Evolutionary conservation across 2,888 invertebrate species (phyloP), one percentile per base, ranked within the genome.

Genomic region (Agrotis ipsilon): DNA sequence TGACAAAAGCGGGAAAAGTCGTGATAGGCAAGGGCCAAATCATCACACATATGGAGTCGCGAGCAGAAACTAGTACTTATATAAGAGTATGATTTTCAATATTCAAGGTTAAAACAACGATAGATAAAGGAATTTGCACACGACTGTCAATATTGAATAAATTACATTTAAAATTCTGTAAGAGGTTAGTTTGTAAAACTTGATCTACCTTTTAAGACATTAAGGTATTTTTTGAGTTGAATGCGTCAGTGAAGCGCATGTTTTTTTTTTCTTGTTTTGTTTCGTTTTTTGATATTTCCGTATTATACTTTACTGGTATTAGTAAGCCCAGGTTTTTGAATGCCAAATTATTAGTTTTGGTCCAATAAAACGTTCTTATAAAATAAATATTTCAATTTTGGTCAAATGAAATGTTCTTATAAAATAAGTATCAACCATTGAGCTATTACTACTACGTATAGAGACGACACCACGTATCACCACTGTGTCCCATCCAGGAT

Each of bases 131-230:
- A 80, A 80, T 80, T 80, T 68, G 61, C 82, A 61, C 59, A 63
- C 66, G 75, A 75, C 72, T 77, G 71, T 70, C 55, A 60, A 60
- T 46, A 61, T 49, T 62, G 73, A 70, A 78, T 82, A 83, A 24
- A 75, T 83, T 75, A 68, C 46, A 55, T 52, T 64, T n/a, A 27
- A 45, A 13, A 74, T 78, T 74, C 43, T 11, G 0, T 39, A 11
- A 39, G n/a, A 27, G n/a, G 49, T 65, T 78, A 68, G 45, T 16
- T 62, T 5, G 11, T 5, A 18, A 78, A 16, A 72, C 73, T 46
- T 52, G 68, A 66, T 69, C 66, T 54, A 49, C 72, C 62, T 11
- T 78, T 52, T 27, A 21, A 3, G 55, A 18, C 6, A 39, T 7
- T 27, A 46, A 73, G 61, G 39, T 66, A 60, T 63, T 39, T 3